Conservation (phyloP, 2,888 invertebrate genomes). For the Cheilosia pagana region DNA sequence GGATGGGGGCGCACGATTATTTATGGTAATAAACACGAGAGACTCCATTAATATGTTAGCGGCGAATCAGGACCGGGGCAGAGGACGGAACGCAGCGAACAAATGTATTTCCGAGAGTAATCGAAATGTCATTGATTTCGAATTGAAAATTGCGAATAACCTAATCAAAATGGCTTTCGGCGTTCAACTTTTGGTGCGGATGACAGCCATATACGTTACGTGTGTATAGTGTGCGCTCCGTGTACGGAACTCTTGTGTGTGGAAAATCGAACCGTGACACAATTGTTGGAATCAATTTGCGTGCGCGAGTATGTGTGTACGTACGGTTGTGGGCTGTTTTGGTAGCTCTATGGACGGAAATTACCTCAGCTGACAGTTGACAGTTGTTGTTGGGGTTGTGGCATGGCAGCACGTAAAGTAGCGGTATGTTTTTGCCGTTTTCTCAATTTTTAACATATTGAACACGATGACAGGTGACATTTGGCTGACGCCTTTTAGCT, state of each 20-base stretch:
- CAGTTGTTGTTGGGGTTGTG: conserved; percentile 51
- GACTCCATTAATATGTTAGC: conserved; percentile 69
- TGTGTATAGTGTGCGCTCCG: background rate
- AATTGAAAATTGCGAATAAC: conserved; percentile 79
- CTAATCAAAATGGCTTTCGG: conserved; percentile 77
- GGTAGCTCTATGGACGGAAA: conserved; percentile 36
- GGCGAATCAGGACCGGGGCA: conserved; percentile 18
- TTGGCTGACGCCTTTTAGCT: conserved; percentile 45
- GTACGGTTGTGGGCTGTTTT: conserved; percentile 3
- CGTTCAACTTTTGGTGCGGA: conserved; percentile 45
- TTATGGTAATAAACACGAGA: conserved; percentile 68
- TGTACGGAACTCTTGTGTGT: conserved; percentile 1
- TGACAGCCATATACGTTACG: conserved; percentile 25
- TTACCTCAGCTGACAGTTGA: conserved; percentile 51
- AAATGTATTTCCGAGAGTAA: conserved; percentile 74
- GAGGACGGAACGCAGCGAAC: conserved; percentile 20
- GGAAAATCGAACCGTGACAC: conserved; percentile 36
- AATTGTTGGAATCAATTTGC: conserved; percentile 55
- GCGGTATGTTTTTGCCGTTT: conserved; percentile 29
- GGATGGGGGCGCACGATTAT: conserved; percentile 66
- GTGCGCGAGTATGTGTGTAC: background rate
- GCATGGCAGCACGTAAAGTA: conserved; percentile 34
- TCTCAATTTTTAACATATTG: conserved; percentile 31
- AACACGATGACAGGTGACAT: conserved; percentile 47
- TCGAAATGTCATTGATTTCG: conserved; percentile 79